Base-by-base conservation (phyloP, 2,888 invertebrate genomes). In the Nezara viridula region DNA sequence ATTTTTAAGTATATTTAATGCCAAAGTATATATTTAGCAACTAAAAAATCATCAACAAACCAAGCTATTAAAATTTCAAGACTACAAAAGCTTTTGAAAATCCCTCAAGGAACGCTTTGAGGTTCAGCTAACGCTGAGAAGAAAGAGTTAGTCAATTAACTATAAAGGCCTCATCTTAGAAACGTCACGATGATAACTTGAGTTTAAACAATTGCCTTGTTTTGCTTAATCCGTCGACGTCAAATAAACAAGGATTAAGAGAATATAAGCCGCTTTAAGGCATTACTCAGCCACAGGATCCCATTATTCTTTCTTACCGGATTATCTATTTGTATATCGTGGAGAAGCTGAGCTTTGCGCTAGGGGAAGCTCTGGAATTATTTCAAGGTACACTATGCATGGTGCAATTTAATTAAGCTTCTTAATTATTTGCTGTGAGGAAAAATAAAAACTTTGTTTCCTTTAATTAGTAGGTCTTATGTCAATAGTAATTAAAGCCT, bases 241-340 rank as follows among this genome's bases (percentile, higher is more conserved):
- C 60, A 73, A 73, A 73, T 73, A 73, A 73, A 73, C 66, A 73
- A 73, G 66, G 66, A 73, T 73, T 73, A 73, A 37, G 66, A 19
- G 66, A 73, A 73, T 73, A 73, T 73, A 73, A 73, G 66, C 66
- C 66, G 66, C 32, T 73, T 37, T 19, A 9, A 9, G 66, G 2
- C 66, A 73, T 73, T 73, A 73, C 66, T 73, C 66, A 73, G 32
- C 66, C 66, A 37, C 66, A 73, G 66, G 27, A 5, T 37, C 37
- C 66, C 66, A 73, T 73, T 73, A 37, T 73, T 73, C 66, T 73
- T 73, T 73, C 66, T 73, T 32, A 32, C 7, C 5, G 66, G 66
- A 73, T 73, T 73, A 73, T 73, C 66, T 73, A 73, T 73, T 73
- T 73, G 66, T 73, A 73, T 73, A 73, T 37, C 66, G 32, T 21